These are phyloP conservation scores for Melanotaenia trifasciata DNA, from an alignment of 2,797 vertebrate genomes.

Conservation along the genomic window DNA sequence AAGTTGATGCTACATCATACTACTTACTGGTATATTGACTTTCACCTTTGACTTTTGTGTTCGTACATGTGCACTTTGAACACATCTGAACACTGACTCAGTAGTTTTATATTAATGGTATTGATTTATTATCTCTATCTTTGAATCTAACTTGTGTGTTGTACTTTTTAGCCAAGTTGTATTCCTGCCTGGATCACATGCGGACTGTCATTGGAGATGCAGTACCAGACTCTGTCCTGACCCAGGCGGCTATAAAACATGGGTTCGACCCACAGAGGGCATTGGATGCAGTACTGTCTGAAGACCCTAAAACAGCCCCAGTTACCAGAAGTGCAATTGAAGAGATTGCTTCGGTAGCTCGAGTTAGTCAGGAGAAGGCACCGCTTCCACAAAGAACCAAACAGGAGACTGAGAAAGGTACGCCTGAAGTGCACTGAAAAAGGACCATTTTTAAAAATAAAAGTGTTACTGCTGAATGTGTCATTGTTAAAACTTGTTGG, in stretches of 20 bases:
- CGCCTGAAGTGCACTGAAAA: slow-evolving; percentile 30
- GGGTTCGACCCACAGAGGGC: slow-evolving; percentile 92
- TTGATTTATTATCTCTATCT: not conserved
- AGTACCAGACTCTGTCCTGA: slow-evolving; percentile 88
- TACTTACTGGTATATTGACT: not conserved
- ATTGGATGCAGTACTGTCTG: slow-evolving; percentile 89
- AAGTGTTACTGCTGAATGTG: not conserved
- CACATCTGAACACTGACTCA: not conserved
- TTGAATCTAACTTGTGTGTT: not conserved
- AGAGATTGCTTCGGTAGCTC: slow-evolving; percentile 16
- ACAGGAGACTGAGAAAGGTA: slow-evolving; percentile 79
- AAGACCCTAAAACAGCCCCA: slow-evolving; percentile 75
- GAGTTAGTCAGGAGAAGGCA: slow-evolving; percentile 66
- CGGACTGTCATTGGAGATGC: slow-evolving; percentile 91
- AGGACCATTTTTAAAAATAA: not conserved
- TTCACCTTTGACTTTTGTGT: not conserved
- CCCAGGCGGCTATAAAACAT: slow-evolving; percentile 87
- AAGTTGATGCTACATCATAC: not conserved
- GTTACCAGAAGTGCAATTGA: slow-evolving; percentile 52
- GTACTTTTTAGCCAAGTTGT: slow-evolving; percentile 87
- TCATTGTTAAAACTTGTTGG: not conserved
- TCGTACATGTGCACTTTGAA: not conserved
- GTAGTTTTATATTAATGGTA: not conserved
- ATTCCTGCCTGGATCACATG: slow-evolving; percentile 97
- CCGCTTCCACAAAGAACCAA: slow-evolving; percentile 69